Conservation (phyloP, 2,797 vertebrate genomes). For the Podargus strigoides region DNA sequence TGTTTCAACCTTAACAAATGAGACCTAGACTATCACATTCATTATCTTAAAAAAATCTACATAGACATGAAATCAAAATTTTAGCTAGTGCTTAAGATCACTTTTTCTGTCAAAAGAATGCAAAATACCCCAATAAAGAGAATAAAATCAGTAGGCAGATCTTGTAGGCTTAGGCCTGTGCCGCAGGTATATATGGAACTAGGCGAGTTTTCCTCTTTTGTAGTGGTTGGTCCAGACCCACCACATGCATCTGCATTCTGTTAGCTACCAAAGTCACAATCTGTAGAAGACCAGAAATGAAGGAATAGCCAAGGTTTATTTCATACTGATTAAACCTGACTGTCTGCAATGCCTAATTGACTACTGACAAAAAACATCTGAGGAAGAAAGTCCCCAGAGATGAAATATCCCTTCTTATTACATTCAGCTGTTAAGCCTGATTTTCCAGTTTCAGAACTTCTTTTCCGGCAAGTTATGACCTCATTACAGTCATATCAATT, state of each 20-base stretch:
- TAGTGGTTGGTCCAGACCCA: not conserved
- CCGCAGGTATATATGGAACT: not conserved
- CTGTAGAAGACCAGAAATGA: not conserved
- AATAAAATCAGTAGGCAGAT: not conserved
- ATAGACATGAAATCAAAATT: not conserved
- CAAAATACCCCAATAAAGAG: not conserved
- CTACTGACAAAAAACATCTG: not conserved
- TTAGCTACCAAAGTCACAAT: not conserved
- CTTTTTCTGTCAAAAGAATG: not conserved
- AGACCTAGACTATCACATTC: not conserved
- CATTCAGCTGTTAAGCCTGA: not conserved
- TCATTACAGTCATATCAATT: not conserved
- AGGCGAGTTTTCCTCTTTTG: not conserved
- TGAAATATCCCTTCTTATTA: not conserved
- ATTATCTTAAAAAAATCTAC: not conserved
- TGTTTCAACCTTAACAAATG: not conserved
- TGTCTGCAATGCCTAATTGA: accelerated
- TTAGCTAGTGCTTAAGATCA: not conserved
- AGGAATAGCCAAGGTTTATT: not conserved
- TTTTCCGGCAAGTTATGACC: not conserved
- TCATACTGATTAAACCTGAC: not conserved
- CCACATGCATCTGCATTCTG: not conserved
- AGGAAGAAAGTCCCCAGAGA: not conserved
- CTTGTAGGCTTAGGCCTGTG: not conserved
- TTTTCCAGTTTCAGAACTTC: not conserved